phyloP scores from a whole-genome alignment of 1,140 invertebrate genomes.

The Aphis gossypii region DNA sequence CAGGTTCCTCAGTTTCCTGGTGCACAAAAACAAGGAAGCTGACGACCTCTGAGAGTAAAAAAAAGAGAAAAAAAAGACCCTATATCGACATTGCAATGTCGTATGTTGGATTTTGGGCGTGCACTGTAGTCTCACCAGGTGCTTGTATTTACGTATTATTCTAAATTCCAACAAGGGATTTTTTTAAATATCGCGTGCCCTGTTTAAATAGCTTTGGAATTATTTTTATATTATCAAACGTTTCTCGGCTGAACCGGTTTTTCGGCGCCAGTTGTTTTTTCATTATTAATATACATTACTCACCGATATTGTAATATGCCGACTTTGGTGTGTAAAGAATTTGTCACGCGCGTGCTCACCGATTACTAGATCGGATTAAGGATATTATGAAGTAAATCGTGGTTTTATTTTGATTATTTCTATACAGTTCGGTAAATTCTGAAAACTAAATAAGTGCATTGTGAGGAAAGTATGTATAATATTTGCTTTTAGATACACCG shows the following conservation, averaged over 20 bases:
- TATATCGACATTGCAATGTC: conserved; percentile 39
- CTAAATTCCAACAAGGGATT: conserved; percentile 43
- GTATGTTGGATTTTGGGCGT: conserved; percentile 50
- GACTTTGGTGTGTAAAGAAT: conserved; percentile 36
- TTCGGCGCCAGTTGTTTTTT: conserved; percentile 46
- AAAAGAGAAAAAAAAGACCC: neutral
- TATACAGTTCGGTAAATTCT: conserved; percentile 1
- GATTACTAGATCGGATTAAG: conserved; percentile 41
- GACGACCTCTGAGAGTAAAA: conserved; percentile 33
- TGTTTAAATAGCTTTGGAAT: conserved; percentile 42
- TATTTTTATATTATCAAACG: conserved; percentile 28
- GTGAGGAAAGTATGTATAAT: neutral
- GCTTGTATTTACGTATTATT: conserved; percentile 42
- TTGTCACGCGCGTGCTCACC: conserved; percentile 47
- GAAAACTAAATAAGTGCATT: neutral
- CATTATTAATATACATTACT: conserved; percentile 14
- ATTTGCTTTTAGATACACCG: conserved; percentile 27
- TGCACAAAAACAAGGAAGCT: conserved; percentile 56
- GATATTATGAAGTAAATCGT: conserved; percentile 35
- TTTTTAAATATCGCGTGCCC: conserved; percentile 56
- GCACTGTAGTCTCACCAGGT: conserved; percentile 36
- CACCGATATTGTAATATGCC: conserved; percentile 29
- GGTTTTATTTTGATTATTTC: neutral
- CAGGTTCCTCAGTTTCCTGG: conserved; percentile 53
- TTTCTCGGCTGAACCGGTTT: conserved; percentile 39